Base-by-base conservation (phyloP, 1,140 invertebrate genomes). In the Ips nitidus region DNA sequence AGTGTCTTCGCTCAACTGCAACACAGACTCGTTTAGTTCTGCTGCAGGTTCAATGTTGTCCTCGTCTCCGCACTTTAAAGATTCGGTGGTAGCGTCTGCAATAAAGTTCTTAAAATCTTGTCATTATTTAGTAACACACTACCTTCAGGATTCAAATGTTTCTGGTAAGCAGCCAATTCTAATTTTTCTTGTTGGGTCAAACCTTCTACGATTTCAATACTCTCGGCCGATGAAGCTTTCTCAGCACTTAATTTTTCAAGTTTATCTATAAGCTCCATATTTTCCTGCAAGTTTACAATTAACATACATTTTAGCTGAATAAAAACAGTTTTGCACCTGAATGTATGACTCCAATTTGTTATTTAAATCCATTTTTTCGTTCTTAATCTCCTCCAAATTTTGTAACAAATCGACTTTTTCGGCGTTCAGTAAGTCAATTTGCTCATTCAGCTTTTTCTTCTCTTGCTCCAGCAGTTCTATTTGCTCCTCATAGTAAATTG, bases 401-500 rank as follows among this genome's bases (percentile, higher is more conserved):
- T 81, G 80, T 52, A 81, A 75, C 8, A 87, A 85, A 71, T 74
- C 85, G 82, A 82, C 82, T 70, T 85, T 85, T 70, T 82, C 79
- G 5, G 78, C 78, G 41, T 80, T 81, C 1, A 83, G 66, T 39
- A 80, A 72, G 72, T 89, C 87, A 64, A 75, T 63, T 68, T 68
- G 60, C 45, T 61, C 69, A 41, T 50, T 38, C 2, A 76, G 53
- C 43, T 72, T 58, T 7, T 82, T 83, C 72, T 85, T 85, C 71
- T 82, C 80, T 4, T 77, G 78, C 47, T 81, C 81, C 2, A 84
- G 68, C 40, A 80, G 74, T 74, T 90, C 88, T 22, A 89, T 78
- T 77, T 90, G 86, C 77, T 91, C 89, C 78, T 89, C 86, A 66
- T 90, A 77, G 73, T 91, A 88, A 7, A 89, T 89, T 4, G 85